Percentiles rank a stretch among this genome's conserved stretches.
Conservation (phyloP, 2,888 invertebrate genomes). For the Pachycephus smyrnensis region DNA sequence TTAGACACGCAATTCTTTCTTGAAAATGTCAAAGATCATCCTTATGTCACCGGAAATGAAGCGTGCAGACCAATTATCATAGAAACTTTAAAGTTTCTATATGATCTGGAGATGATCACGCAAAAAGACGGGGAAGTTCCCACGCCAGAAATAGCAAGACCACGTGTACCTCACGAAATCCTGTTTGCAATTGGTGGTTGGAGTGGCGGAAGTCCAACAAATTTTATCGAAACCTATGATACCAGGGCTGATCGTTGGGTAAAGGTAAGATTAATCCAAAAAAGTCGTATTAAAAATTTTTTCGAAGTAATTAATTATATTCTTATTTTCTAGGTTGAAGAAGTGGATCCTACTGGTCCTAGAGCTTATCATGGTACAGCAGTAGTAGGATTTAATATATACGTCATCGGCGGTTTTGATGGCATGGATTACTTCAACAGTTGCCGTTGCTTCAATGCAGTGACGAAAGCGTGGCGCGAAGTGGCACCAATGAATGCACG, state of each 20-base stretch:
- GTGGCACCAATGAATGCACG: constrained; percentile 88
- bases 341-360: constrained; percentile 86
- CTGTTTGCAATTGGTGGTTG: constrained; percentile 88
- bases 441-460: constrained; percentile 88
- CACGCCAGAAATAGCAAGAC: constrained; percentile 86
- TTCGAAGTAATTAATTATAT: constrained; percentile 12
- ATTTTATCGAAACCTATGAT: constrained; percentile 88
- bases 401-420: constrained; percentile 93
- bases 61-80: constrained; percentile 89
- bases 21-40: constrained; percentile 90
- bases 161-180: constrained; percentile 89
- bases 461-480: constrained; percentile 87
- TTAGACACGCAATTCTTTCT: constrained; percentile 91
- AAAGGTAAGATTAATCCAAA: constrained; percentile 66
- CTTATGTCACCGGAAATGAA: constrained; percentile 85
- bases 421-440: constrained; percentile 91
- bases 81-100: constrained; percentile 90
- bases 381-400: constrained; percentile 86
- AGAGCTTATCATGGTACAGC: constrained; percentile 95
- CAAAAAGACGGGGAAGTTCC: constrained; percentile 84
- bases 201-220: constrained; percentile 71
- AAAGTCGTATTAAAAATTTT: neutral
- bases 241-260: constrained; percentile 92
- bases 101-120: constrained; percentile 90
- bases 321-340: constrained; percentile 70